phyloP scores from a whole-genome alignment of 2,113 vertebrate genomes.

The Chinchilla lanigera region DNA sequence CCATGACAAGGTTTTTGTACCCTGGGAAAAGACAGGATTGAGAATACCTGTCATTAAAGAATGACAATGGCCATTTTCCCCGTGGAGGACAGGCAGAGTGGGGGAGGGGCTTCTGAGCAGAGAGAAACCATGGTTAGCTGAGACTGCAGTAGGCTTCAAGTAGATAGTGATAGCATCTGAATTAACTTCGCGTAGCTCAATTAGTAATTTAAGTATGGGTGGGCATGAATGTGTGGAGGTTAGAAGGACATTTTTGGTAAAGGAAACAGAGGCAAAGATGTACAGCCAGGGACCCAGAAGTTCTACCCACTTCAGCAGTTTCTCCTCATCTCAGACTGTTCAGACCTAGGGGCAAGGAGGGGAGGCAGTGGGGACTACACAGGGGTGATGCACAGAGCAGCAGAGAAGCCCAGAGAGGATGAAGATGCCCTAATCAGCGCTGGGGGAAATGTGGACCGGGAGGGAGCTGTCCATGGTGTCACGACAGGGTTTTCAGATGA shows the following conservation, averaged over 20 bases:
- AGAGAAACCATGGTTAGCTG: too few relatives aligned
- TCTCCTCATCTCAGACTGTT: too few relatives aligned
- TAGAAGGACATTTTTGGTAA: not conserved
- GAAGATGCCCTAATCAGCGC: not conserved
- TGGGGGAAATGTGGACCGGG: fast-evolving
- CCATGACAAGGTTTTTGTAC: not conserved
- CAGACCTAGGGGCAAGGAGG: too few relatives aligned
- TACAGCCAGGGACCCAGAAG: too few relatives aligned
- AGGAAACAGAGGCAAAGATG: not conserved
- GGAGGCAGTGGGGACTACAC: not conserved
- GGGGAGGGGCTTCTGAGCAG: not conserved
- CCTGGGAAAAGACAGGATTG: not conserved
- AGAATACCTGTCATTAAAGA: not conserved
- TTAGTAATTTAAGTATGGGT: not conserved
- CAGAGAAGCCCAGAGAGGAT: not conserved
- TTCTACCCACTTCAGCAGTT: not conserved
- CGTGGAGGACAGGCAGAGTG: not conserved
- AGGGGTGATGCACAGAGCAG: not conserved
- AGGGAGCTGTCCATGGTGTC: not conserved
- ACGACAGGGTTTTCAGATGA: not conserved
- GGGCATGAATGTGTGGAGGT: fast-evolving
- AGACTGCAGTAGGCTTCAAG: not conserved
- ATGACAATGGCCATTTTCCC: not conserved
- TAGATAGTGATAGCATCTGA: not conserved
- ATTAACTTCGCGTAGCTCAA: not conserved